phyloP scores from a whole-genome alignment of 2,888 invertebrate species.

The Hipparchia sbordonii region DNA sequence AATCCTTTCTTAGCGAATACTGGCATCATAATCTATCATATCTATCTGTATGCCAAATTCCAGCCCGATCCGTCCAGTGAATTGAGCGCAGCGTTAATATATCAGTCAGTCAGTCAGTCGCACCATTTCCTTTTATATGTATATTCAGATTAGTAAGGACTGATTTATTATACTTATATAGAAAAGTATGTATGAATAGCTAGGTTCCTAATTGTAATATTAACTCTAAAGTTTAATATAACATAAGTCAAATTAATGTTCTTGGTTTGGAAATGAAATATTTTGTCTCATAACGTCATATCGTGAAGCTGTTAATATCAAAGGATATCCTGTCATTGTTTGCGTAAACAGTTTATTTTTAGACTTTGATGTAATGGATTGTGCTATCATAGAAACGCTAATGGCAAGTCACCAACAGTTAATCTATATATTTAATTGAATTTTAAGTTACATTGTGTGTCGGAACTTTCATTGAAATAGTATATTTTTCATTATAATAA shows the following conservation, averaged over 20 bases:
- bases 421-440: background rate
- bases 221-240: too few species aligned
- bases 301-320: constrained; percentile 3
- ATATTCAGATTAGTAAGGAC: too few species aligned
- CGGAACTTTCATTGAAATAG: background rate
- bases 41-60: too few species aligned
- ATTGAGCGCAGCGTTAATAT: too few species aligned
- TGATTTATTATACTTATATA: too few species aligned
- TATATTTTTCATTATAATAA: background rate
- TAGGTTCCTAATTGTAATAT: too few species aligned
- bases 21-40: too few species aligned
- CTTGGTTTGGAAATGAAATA: constrained; percentile 3
- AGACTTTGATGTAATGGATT: constrained; percentile 9
- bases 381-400: background rate
- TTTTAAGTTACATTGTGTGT: background rate
- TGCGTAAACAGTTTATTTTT: constrained; percentile 19
- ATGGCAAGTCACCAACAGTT: constrained; percentile 12
- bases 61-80: too few species aligned
- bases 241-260: background rate
- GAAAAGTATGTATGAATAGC: too few species aligned
- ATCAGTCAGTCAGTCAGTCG: too few species aligned
- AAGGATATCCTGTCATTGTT: constrained; percentile 24
- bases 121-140: too few species aligned
- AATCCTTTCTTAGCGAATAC: too few species aligned
- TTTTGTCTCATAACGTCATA: background rate